Conservation (phyloP, 2,113 vertebrate genomes). For the Tamias sibiricus region DNA sequence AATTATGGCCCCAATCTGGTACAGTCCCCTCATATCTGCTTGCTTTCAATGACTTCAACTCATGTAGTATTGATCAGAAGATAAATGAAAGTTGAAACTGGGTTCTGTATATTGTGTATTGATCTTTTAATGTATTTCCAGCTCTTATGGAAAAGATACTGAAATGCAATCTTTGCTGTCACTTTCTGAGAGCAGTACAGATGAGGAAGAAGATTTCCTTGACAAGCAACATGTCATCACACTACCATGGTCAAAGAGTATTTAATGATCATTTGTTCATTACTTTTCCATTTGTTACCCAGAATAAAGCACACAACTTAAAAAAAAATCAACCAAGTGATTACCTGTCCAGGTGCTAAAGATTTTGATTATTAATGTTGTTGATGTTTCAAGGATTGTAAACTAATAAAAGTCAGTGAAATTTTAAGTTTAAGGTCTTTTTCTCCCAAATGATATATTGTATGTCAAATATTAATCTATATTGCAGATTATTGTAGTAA, state of each 20-base stretch:
- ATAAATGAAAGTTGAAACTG: constrained; percentile 58
- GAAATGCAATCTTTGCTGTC: constrained; percentile 15
- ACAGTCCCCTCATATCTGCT: not conserved
- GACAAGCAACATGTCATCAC: constrained; percentile 56
- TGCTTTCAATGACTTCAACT: not conserved
- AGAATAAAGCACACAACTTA: constrained; percentile 34
- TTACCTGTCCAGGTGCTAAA: not conserved
- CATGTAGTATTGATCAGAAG: constrained; percentile 57
- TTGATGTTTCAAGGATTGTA: constrained; percentile 39
- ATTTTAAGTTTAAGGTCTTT: not conserved
- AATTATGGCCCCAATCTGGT: not conserved
- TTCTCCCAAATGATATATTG: constrained; percentile 24
- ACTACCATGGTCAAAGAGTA: not conserved
- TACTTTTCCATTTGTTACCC: constrained; percentile 21
- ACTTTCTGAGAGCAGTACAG: constrained; percentile 59
- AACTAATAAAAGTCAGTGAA: constrained; percentile 64
- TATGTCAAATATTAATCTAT: not conserved
- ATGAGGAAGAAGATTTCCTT: constrained; percentile 68
- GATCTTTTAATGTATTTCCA: constrained; percentile 72
- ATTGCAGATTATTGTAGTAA: not conserved
- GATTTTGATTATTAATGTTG: constrained; percentile 53
- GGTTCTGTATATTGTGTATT: constrained; percentile 63
- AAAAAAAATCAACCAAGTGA: constrained; percentile 51
- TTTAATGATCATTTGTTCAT: not conserved
- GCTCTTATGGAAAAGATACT: constrained; percentile 62